Base-by-base conservation (phyloP, 2,113 vertebrate genomes). In the Clarias gariepinus region DNA sequence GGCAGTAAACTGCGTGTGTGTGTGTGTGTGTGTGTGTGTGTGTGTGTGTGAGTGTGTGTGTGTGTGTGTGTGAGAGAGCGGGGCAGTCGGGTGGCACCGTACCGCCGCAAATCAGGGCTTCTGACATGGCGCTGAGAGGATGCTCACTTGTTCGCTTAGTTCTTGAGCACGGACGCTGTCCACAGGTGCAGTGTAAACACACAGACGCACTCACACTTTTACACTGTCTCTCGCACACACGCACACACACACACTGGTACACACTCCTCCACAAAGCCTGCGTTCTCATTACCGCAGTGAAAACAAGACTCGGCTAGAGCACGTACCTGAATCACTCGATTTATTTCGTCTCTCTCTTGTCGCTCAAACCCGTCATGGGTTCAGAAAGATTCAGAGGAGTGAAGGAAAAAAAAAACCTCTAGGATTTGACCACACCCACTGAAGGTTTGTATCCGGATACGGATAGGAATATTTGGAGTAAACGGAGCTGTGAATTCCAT, bases 91-190 rank as follows among this genome's bases (percentile, higher is more conserved):
- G 81, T 86, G 55, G 36, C 71, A 74, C 36, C 47, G 21, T 13
- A 47, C 53, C 36, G 23, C 47, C 76, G 28, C 52, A 85, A 60
- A 55, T 82, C 33, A 81, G n/a, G 87, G 61, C 23, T 36, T 52
- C 52, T 25, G 30, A 63, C 13, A 80, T 18, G 66, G 8, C 47
- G 28, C 55, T 28, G 41, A 64, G 73, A 41, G 12, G 60, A 73
- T 73, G 69, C n/a, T 66, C 57, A 55, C 55, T 57, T 76, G 21
- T 28, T 60, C 55, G 23, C 21, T 60, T 73, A 52, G 33, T 55
- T 18, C 66, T 47, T 25, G 25, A 28, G 33, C 1, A 47, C 11
- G 18, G 69, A 69, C 8, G 4, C 47, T 68, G 36, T 47, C 64
- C 4, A 64, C 71, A 78, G 25, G 23, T 41, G 11, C 73, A 25